Conservation (phyloP, 2,888 invertebrate genomes). For the Cephus spinipes region DNA sequence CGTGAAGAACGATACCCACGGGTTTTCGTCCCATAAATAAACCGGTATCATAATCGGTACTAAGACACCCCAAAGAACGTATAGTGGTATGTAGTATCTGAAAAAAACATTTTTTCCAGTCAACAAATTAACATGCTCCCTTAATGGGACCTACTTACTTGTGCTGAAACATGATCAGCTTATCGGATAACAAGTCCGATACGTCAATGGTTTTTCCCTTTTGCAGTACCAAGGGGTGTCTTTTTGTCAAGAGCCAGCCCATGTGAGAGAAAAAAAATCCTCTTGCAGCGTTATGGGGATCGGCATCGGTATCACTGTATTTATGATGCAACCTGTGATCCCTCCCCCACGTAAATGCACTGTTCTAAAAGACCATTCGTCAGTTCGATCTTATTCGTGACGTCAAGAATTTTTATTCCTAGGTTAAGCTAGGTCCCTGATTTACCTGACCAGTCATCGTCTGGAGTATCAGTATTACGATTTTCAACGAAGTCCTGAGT, state of each 20-base stretch:
- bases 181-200: constrained; percentile 80
- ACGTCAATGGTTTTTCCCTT: constrained; percentile 78
- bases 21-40: constrained; percentile 77
- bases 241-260: constrained; percentile 85
- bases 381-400: neutral
- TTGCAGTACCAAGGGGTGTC: constrained; percentile 80
- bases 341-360: constrained; percentile 81
- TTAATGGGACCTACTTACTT: constrained; percentile 67
- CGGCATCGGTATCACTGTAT: constrained; percentile 79
- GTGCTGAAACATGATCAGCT: constrained; percentile 80
- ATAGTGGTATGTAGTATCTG: constrained; percentile 76
- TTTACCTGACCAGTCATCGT: constrained; percentile 39
- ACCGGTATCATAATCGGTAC: constrained; percentile 76
- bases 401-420: neutral
- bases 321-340: constrained; percentile 88
- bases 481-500: constrained; percentile 16
- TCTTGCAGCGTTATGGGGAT: constrained; percentile 83
- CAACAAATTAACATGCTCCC: neutral
- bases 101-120: constrained; percentile 45
- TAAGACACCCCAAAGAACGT: constrained; percentile 71
- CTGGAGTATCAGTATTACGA: constrained; percentile 29
- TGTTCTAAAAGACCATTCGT: constrained; percentile 70
- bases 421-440: neutral
- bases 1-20: constrained; percentile 72
- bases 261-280: constrained; percentile 92